A percentile compares a stretch with the other conserved stretches of the same genome.
These are phyloP conservation scores for Tapera naevia DNA, from an alignment of 2,797 vertebrate species.

Conservation along the genomic window DNA sequence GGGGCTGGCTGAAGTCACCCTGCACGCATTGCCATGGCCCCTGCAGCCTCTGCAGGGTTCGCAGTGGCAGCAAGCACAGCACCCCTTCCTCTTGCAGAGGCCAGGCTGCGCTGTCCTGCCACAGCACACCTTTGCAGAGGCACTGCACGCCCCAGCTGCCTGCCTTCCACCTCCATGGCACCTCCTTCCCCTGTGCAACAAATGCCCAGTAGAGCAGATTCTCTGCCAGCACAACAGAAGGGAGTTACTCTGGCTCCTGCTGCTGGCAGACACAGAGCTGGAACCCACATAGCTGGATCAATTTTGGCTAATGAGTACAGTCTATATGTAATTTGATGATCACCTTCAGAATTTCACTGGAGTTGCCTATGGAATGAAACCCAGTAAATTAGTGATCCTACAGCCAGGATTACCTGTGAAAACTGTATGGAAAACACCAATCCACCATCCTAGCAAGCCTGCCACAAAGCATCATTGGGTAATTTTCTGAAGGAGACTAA, in stretches of 20 bases:
- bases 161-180: accelerated
- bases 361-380: background rate
- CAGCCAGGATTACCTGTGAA: background rate
- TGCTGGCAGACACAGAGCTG: background rate
- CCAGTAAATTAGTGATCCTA: accelerated
- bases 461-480: accelerated
- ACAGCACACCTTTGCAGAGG: accelerated
- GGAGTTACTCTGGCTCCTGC: background rate
- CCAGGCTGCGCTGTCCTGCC: accelerated
- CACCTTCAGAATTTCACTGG: background rate
- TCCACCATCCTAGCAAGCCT: background rate
- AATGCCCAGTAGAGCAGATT: background rate
- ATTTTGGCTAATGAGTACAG: accelerated
- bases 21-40: accelerated
- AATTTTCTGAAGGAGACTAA: background rate
- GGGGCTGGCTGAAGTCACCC: background rate
- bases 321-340: background rate
- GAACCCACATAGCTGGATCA: accelerated
- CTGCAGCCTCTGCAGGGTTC: accelerated
- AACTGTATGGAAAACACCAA: accelerated
- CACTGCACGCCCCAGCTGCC: accelerated
- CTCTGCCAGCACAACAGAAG: background rate
- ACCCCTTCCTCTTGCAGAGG: accelerated
- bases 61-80: background rate
- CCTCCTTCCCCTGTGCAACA: accelerated